Base-by-base conservation (phyloP, 2,797 vertebrate species). In the Sebastes cheni region DNA sequence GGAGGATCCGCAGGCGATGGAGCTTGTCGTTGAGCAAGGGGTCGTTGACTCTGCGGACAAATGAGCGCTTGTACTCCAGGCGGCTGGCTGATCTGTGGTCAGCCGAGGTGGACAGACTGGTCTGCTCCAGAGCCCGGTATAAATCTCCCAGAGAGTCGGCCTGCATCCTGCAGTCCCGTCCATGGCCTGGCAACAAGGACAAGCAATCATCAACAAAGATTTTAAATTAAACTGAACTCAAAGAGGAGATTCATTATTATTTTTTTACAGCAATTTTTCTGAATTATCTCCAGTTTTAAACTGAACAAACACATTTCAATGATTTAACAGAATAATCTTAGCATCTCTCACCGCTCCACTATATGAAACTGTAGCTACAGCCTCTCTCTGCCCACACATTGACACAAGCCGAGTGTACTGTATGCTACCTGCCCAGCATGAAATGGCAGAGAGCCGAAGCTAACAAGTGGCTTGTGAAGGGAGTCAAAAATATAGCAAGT, bases 1-100 rank as follows among this genome's bases (percentile, higher is more conserved):
- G 97, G 84, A 99, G 97, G 93, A 99, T 95, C 87, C 97, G 96
- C 81, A 99, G 95, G 83, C 98, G 97, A 92, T 99, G 98, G 67
- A 99, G 96, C 93, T 99, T 99, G 93, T 99, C 98, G 82, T 97
- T 99, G 91, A 99, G 97, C 92, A 97, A 92, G 68, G 98, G 98
- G 93, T 99, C 97, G 5, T 97, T 98, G 91, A 96, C 97, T 86
- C 98, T 95, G 83, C 97, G 98, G 90, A 99, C 96, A 89, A 99
- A 99, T 39, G 96, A 98, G 78, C 97, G 96, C 90, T 98, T 99
- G 93, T 98, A 99, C 90, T 99, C 98, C 91, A 98, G 94, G 81
- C 97, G 97, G 88, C 95, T 95, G 93, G 97, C 94, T 93, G 98
- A 96, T 82, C 97, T 96, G 81, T 95, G 96, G 72, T 99, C 97